Evolutionary conservation across 2,888 invertebrate species (phyloP).

Genomic region (Macaria liturata): DNA sequence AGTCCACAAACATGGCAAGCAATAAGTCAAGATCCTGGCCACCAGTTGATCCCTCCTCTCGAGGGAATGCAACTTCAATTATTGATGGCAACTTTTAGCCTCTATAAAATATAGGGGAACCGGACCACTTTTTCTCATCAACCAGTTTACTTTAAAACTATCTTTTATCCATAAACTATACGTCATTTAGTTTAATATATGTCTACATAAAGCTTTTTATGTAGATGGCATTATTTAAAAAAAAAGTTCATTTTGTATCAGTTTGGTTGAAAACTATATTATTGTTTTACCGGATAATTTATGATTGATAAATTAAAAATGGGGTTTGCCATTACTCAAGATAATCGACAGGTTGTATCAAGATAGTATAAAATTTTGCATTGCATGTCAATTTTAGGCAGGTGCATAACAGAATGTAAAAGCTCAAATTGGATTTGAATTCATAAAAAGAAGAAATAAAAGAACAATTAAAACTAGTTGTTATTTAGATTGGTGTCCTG

Average conservation of each 20-base stretch:
- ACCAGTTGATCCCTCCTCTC: slow-evolving; percentile 64
- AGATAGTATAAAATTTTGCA: slow-evolving; percentile 5
- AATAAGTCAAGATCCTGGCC: slow-evolving; percentile 44
- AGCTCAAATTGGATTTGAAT: not conserved
- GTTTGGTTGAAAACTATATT: slow-evolving; percentile 61
- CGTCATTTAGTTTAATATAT: too few relatives aligned
- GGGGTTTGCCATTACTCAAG: slow-evolving; percentile 25
- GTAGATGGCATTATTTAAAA: too few relatives aligned
- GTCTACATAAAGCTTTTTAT: too few relatives aligned
- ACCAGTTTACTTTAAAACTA: slow-evolving; percentile 64
- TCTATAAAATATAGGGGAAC: slow-evolving; percentile 74
- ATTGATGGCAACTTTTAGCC: slow-evolving; percentile 80
- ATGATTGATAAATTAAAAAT: slow-evolving; percentile 34
- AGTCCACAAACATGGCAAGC: slow-evolving; percentile 14
- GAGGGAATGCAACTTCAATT: slow-evolving; percentile 73
- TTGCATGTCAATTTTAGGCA: slow-evolving; percentile 23
- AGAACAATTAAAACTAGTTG: too few relatives aligned
- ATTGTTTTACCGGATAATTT: slow-evolving; percentile 39
- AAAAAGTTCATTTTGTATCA: slow-evolving; percentile 72
- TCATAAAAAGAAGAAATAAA: too few relatives aligned
- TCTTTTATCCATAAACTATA: slow-evolving; percentile 35
- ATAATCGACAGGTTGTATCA: slow-evolving; percentile 19
- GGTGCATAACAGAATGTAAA: slow-evolving; percentile 13
- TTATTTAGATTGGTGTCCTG: too few relatives aligned
- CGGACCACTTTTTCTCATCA: slow-evolving; percentile 66